Evolutionary conservation across 2,113 vertebrate species (phyloP).

Genomic region (Bombycilla garrulus): DNA sequence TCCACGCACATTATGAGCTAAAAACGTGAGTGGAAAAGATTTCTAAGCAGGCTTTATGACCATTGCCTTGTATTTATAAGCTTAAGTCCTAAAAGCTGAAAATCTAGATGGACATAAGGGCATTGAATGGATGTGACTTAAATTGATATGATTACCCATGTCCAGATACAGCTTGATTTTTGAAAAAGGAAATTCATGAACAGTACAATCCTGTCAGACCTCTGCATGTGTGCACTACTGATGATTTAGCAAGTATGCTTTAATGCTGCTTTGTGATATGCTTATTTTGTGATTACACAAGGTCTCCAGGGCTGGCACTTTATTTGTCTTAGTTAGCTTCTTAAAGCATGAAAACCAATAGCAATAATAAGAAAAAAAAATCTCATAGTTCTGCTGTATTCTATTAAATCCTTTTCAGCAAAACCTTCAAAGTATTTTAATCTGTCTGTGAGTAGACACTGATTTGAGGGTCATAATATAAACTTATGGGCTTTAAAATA

Average conservation of each 20-base stretch:
- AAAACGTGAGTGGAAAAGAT: no score
- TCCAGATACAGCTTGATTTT: not conserved
- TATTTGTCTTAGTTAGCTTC: not conserved
- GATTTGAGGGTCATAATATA: not conserved
- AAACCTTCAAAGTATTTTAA: not conserved
- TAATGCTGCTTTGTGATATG: not conserved
- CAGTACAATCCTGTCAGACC: not conserved
- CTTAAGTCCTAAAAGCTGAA: not conserved
- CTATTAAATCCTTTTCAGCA: not conserved
- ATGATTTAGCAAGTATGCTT: not conserved
- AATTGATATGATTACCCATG: not conserved
- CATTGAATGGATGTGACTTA: not conserved
- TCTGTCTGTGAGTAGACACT: not conserved
- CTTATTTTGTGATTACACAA: not conserved
- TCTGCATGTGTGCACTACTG: not conserved
- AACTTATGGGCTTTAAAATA: not conserved
- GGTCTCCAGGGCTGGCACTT: not conserved
- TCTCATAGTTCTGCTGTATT: not conserved
- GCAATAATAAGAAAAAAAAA: not conserved
- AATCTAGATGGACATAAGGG: not conserved
- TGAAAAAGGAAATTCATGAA: not conserved
- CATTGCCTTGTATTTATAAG: not conserved
- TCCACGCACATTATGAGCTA: not conserved
- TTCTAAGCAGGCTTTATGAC: not conserved
- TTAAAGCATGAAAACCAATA: not conserved